phyloP scores from a whole-genome alignment of 2,888 invertebrate genomes.

The Stenodera caucasica region DNA sequence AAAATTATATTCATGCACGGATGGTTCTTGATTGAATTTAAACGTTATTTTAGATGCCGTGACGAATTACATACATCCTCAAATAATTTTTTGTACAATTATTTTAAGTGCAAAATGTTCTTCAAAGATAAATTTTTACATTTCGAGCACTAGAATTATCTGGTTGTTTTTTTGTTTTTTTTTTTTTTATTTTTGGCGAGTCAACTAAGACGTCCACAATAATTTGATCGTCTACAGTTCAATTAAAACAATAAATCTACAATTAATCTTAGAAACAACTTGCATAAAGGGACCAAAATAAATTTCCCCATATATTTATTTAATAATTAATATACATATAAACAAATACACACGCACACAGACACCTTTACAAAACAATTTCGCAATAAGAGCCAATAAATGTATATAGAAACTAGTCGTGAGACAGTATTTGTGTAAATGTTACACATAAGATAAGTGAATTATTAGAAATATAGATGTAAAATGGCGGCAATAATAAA shows the following conservation, averaged over 20 bases:
- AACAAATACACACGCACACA: not conserved
- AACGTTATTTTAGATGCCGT: constrained; percentile 9
- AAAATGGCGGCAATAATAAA: constrained; percentile 8
- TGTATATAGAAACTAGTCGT: constrained; percentile 11
- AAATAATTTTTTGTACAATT: not conserved
- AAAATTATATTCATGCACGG: not conserved
- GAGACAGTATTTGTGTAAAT: constrained; percentile 8
- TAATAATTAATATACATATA: not conserved
- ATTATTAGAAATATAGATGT: constrained; percentile 7
- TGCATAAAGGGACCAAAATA: not conserved
- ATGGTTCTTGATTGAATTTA: not conserved
- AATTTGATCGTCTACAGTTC: not conserved
- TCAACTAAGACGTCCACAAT: constrained; percentile 1
- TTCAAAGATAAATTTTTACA: not conserved
- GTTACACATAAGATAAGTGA: constrained; percentile 12
- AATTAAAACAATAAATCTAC: not conserved
- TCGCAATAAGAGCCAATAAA: constrained; percentile 10
- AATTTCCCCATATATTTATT: not conserved
- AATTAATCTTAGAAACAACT: too few relatives aligned
- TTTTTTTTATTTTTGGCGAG: not conserved
- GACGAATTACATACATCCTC: not conserved
- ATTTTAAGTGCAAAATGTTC: not conserved
- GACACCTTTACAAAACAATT: constrained; percentile 7
- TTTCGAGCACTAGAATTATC: not conserved
- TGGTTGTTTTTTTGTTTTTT: too few relatives aligned